Conservation (phyloP, 2,113 vertebrate species). For the Protobothrops flavoviridis region DNA sequence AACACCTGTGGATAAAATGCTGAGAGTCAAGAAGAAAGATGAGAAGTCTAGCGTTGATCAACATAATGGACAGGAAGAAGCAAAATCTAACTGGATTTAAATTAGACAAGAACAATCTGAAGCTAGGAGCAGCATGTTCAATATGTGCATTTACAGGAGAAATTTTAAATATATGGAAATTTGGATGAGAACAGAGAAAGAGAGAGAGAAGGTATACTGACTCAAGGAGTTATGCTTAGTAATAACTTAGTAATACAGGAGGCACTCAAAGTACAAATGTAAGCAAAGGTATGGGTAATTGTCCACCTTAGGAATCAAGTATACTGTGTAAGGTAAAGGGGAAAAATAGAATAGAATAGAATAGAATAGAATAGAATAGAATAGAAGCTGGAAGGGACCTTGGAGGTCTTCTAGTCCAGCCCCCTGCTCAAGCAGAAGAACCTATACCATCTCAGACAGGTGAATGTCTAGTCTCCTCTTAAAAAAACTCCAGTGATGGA, state of each 20-base stretch:
- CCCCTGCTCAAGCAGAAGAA: too few species aligned
- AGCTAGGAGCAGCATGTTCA: background rate
- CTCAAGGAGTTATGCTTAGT: background rate
- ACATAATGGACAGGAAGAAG: background rate
- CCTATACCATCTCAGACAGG: too few species aligned
- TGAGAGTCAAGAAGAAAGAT: background rate
- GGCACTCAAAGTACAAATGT: background rate
- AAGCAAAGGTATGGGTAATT: background rate
- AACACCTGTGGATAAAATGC: conserved; percentile 11
- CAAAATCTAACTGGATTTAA: background rate
- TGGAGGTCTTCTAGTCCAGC: too few species aligned
- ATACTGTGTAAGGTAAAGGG: background rate
- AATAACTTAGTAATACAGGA: background rate
- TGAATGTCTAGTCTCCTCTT: too few species aligned
- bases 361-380: too few species aligned
- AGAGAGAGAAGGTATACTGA: background rate
- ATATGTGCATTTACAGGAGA: background rate
- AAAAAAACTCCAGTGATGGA: too few species aligned
- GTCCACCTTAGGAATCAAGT: background rate
- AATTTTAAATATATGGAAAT: background rate
- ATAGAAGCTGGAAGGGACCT: too few species aligned
- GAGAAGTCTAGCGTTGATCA: background rate
- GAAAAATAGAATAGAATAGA: too few species aligned
- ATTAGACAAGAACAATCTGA: background rate
- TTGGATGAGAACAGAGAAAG: background rate